Conservation (phyloP, 1,140 invertebrate genomes). For the Platorchestia sp. region DNA sequence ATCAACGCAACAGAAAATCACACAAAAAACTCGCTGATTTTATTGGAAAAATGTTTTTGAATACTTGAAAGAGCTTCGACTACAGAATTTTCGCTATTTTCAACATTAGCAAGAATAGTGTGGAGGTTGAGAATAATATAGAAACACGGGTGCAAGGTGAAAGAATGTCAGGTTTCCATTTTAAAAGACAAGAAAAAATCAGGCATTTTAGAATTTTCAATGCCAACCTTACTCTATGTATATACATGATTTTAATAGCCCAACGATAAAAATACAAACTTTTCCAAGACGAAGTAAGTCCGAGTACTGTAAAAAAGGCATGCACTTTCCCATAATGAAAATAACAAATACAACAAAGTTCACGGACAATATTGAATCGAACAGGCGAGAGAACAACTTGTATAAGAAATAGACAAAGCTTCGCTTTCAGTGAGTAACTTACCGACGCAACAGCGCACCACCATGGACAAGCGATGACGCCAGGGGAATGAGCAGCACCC, state of each 20-base stretch:
- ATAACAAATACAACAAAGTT: neutral
- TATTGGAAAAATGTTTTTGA: neutral
- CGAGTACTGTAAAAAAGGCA: neutral
- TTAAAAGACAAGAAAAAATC: neutral
- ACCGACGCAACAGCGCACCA: neutral
- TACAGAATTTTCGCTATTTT: neutral
- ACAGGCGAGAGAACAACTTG: neutral
- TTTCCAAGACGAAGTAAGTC: neutral
- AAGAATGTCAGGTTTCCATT: neutral
- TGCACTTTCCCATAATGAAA: neutral
- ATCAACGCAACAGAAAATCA: neutral
- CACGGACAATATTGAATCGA: neutral
- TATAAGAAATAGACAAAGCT: neutral
- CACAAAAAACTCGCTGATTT: neutral
- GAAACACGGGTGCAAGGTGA: neutral
- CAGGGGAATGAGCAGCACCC: neutral
- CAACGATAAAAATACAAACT: neutral
- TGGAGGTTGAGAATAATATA: neutral
- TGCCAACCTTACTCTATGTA: neutral
- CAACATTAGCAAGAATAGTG: neutral
- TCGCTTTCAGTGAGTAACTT: neutral
- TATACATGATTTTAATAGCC: neutral
- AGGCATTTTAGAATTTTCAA: neutral
- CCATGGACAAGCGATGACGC: neutral
- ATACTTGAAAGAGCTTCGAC: neutral